Evolutionary conservation across 2,797 vertebrate genomes (phyloP), one percentile per base, ranked within the genome.

Genomic region (Takifugu ocellatus): DNA sequence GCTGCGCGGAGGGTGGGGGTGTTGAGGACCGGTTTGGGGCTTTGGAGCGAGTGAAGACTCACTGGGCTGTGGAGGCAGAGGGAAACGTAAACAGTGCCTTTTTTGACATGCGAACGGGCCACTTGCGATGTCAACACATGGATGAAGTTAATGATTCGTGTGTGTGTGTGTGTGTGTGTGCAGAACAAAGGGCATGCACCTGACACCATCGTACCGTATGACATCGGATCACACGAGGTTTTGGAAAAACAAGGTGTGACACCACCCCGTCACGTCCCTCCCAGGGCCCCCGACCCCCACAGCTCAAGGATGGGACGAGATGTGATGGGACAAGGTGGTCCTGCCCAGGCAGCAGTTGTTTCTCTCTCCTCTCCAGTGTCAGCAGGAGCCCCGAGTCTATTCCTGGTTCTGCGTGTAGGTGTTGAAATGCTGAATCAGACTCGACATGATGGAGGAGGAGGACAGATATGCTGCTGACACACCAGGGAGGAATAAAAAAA

Each of bases 341-440:
- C 9, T 39, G 36, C 43, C n/a, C 64, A 43, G 58, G 61, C 59
- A 70, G 71, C 68, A 56, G 70, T 65, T 63, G 64, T 70, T 66
- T 76, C 72, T 48, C 66, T 70, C 45, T 54, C 71, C 63, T 68
- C 70, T 65, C 67, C 50, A 53, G 70, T 79, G 70, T 81, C 72
- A 66, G 64, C 70, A 27, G 68, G 68, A 79, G 72, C 75, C 63
- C 73, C 36, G 74, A 66, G 26, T 83, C 84, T 88, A 88, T 88
- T 89, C 77, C 84, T 67, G 80, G 83, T 75, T 78, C 54, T 47
- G 51, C 81, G 83, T 85, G 86, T 85, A 84, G 84, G 87, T 81
- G 85, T 83, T 84, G 76, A 84, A 86, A 82, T 86, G 84, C 83
- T 88, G 86, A 89, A 85, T 87, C 86, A 85, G 80, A 86, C 75